These are phyloP conservation scores for Cephus pygmeus DNA, from an alignment of 2,888 invertebrate genomes.

Conservation along the genomic window DNA sequence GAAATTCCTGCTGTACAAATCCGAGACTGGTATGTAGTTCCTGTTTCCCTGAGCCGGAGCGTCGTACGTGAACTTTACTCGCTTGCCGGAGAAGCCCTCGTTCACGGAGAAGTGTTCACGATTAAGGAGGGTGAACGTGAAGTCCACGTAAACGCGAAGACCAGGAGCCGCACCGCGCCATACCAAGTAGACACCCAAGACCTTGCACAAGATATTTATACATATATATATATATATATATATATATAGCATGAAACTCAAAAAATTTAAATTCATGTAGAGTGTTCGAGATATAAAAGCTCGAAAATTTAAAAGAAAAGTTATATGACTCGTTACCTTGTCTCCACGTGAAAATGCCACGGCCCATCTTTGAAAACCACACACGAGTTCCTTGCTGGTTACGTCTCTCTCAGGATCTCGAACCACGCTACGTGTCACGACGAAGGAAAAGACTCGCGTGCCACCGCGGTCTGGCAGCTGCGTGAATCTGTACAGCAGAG, in stretches of 20 bases:
- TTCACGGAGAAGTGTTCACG: conserved; percentile 86
- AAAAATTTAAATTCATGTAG: not conserved
- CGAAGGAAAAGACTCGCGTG: conserved; percentile 87
- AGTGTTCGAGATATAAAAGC: not conserved
- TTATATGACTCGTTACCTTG: conserved; percentile 67
- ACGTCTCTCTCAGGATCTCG: conserved; percentile 83
- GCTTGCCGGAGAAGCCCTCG: conserved; percentile 82
- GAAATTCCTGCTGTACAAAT: conserved; percentile 78
- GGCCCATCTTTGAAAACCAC: conserved; percentile 85
- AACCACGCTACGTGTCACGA: conserved; percentile 81
- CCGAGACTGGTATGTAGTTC: conserved; percentile 78
- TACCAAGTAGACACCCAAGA: conserved; percentile 81
- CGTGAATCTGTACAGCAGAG: conserved; percentile 83
- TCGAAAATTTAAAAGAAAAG: not conserved
- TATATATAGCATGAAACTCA: not conserved
- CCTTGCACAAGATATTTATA: conserved; percentile 43
- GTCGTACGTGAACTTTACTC: conserved; percentile 76
- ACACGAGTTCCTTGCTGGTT: conserved; percentile 84
- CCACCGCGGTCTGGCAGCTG: conserved; percentile 84
- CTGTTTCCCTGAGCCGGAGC: conserved; percentile 80
- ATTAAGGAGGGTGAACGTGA: conserved; percentile 82
- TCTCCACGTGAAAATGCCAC: conserved; percentile 82
- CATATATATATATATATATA: not conserved
- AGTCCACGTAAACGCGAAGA: conserved; percentile 82
- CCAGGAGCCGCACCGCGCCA: conserved; percentile 82